Conservation (phyloP, 2,797 vertebrate genomes). For the Aulostomus chinensis region DNA sequence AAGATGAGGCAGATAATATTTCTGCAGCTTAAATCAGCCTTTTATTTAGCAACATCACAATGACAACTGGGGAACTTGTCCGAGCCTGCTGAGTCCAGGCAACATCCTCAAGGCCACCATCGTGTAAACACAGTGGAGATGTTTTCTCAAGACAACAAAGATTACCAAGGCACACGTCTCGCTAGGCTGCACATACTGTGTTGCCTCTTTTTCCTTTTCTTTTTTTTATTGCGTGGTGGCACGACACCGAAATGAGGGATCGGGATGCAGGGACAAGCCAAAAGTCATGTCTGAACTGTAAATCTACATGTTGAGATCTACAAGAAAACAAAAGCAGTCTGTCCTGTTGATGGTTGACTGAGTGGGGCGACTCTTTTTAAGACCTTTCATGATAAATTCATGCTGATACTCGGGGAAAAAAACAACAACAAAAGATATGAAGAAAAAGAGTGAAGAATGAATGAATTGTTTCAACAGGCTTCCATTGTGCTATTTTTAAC, state of each 20-base stretch:
- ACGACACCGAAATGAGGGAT: slow-evolving; percentile 4
- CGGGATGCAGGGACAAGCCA: too few relatives aligned
- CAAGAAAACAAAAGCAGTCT: slow-evolving; percentile 51
- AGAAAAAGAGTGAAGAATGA: too few relatives aligned
- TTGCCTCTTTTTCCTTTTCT: too few relatives aligned
- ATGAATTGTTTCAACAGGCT: too few relatives aligned
- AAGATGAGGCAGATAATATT: slow-evolving; percentile 55
- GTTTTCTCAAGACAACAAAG: slow-evolving; percentile 21
- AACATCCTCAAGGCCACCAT: slow-evolving; percentile 25
- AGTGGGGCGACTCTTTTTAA: too few relatives aligned
- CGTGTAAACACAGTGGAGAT: slow-evolving; percentile 10
- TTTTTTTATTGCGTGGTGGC: not conserved
- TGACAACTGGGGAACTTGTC: slow-evolving; percentile 44
- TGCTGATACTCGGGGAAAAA: too few relatives aligned
- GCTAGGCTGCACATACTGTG: slow-evolving; percentile 4
- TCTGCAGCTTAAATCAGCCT: slow-evolving; percentile 51
- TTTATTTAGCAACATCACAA: slow-evolving; percentile 57
- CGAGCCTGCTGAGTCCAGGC: slow-evolving; percentile 46
- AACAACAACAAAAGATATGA: too few relatives aligned
- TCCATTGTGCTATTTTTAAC: too few relatives aligned
- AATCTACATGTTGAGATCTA: slow-evolving; percentile 53
- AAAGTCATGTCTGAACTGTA: too few relatives aligned
- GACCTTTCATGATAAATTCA: too few relatives aligned
- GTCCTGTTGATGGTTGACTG: too few relatives aligned
- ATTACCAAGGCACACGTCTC: slow-evolving; percentile 10